Evolutionary conservation across 37 sponge, comb jelly and placozoan species (phyloP), one percentile per base, ranked within the genome.

Genomic region (Spongilla lacustris): DNA sequence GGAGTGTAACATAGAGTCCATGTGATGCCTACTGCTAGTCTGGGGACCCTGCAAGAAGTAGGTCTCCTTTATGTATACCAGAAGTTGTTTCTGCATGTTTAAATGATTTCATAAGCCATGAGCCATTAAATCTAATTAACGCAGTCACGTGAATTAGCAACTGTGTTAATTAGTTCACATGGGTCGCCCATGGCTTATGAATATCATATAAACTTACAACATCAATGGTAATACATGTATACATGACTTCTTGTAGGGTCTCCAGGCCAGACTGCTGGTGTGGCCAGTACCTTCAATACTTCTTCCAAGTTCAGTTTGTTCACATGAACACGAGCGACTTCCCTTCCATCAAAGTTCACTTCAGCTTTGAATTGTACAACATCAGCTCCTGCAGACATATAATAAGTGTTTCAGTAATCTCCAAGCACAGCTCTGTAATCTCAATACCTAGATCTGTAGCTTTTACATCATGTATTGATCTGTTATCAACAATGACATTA

Each of bases 381-480:
- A 71, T 97, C 95, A 76, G 98, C 92, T 36, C 97, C 95, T 94
- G 41, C 26, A 82, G n/a, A 48, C 23, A 28, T 33, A 28, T 9
- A 67, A 46, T 71, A 19, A 28, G 73, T 72, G 73, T 1, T 25
- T 72, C 30, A 10, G 29, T 17, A 72, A 10, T 17, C 14, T 72
- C 33, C 3, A 25, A 21, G 30, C 28, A 17, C 21, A 14, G 27
- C 36, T 23, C 50, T 5, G 38, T 46, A 46, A 77, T 68, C 22
- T 2, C 14, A 13, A 22, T 76, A 94, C 96, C 97, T 88, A 97
- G 79, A 49, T 97, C 98, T 48, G 91, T 92, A n/a, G 98, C 98
- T 69, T 97, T 97, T 66, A 97, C 90, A 83, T 97, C 98, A 70
- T 97, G 98, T 80, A 97, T 89, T 26, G 98, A 97, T 49, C 96